Evolutionary conservation across 2,113 vertebrate species (phyloP).

Genomic region (Pseudorasbora parva): DNA sequence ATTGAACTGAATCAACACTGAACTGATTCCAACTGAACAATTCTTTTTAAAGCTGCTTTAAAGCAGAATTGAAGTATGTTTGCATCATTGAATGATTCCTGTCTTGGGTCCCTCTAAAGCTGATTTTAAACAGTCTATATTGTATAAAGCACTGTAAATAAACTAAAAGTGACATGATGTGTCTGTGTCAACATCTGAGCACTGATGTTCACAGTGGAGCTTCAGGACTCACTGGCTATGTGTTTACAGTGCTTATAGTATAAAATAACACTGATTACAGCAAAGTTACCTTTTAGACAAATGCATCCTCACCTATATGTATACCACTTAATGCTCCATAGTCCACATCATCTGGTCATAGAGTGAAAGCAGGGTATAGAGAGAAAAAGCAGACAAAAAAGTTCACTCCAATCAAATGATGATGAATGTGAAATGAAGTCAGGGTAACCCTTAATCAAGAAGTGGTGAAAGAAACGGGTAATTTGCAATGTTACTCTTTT

Average conservation of each 20-base stretch:
- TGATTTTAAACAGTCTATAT: too few relatives aligned
- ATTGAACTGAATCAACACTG: too few relatives aligned
- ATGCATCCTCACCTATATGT: conserved; percentile 43
- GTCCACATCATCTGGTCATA: conserved; percentile 40
- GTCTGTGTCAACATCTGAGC: too few relatives aligned
- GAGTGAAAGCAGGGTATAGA: neutral
- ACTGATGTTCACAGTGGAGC: neutral
- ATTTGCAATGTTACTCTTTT: conserved; percentile 22
- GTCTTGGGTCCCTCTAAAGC: too few relatives aligned
- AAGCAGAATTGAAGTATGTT: too few relatives aligned
- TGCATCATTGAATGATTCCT: too few relatives aligned
- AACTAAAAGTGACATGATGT: too few relatives aligned
- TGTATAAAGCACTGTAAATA: too few relatives aligned
- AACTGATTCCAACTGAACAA: too few relatives aligned
- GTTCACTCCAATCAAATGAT: conserved; percentile 22
- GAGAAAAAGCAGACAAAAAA: neutral
- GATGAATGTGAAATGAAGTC: conserved; percentile 1
- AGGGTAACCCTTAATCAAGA: conserved; percentile 2
- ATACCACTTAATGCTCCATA: conserved; percentile 46
- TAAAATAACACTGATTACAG: neutral
- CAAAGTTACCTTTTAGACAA: neutral
- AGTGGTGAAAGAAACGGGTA: neutral
- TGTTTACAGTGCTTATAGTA: neutral
- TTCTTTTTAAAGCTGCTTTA: too few relatives aligned
- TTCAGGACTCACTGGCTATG: conserved; percentile 2